These are phyloP conservation scores for Lepisosteus oculatus DNA, from an alignment of 2,113 vertebrate genomes.

Conservation along the genomic window DNA sequence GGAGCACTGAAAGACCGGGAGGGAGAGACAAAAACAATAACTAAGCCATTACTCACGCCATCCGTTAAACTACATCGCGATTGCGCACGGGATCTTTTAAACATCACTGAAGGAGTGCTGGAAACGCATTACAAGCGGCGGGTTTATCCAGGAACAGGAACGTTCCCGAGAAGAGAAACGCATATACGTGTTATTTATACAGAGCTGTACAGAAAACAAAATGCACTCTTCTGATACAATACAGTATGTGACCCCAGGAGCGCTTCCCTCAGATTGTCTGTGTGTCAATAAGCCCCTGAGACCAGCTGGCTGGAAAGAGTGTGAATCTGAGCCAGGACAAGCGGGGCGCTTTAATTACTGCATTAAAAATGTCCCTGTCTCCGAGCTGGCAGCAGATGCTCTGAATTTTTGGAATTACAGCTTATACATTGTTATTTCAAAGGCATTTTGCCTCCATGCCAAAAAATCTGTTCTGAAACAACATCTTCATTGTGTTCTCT, in stretches of 20 bases:
- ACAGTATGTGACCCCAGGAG: not conserved
- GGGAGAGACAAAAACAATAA: constrained; percentile 25
- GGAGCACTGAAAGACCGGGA: constrained; percentile 73
- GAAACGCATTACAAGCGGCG: not conserved
- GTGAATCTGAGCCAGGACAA: not conserved
- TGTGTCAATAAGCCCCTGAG: constrained; percentile 12
- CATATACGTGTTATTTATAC: too few relatives aligned
- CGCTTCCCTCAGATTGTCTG: not conserved
- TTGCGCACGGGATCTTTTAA: too few relatives aligned
- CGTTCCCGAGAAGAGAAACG: too few relatives aligned
- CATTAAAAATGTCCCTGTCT: constrained; percentile 18
- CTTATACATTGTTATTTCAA: constrained; percentile 35
- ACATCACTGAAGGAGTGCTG: too few relatives aligned
- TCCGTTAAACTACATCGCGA: too few relatives aligned
- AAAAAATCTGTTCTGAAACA: constrained; percentile 40
- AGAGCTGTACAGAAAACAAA: not conserved
- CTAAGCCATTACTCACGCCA: too few relatives aligned
- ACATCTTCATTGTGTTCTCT: constrained; percentile 11
- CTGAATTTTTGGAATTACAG: constrained; percentile 46
- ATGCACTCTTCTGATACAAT: not conserved
- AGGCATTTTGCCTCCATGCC: constrained; percentile 38
- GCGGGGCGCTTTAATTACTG: constrained; percentile 16
- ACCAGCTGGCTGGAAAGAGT: constrained; percentile 1
- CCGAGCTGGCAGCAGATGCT: constrained; percentile 39
- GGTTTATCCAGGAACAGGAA: not conserved